These are phyloP conservation scores for Drosophila truncata DNA, from an alignment of 1,140 invertebrate species.

Conservation along the genomic window DNA sequence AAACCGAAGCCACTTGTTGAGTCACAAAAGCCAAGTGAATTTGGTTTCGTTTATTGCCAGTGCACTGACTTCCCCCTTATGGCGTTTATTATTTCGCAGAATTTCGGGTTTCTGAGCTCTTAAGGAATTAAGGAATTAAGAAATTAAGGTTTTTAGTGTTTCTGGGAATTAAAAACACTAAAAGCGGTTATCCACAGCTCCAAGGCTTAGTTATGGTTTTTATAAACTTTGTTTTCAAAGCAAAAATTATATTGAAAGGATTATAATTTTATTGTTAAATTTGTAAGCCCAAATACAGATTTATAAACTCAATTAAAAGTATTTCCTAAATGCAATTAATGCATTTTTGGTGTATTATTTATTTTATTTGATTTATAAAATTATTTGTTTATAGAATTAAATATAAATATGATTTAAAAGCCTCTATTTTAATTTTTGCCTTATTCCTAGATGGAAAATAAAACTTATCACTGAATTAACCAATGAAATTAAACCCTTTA, in stretches of 20 bases:
- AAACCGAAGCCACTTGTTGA: conserved; percentile 15
- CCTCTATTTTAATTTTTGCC: no score
- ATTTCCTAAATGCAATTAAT: no score
- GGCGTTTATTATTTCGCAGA: not conserved
- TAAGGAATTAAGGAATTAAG: not conserved
- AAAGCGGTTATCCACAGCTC: not conserved
- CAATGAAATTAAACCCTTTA: not conserved
- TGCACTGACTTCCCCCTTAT: not conserved
- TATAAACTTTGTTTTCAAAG: not conserved
- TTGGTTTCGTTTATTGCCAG: not conserved
- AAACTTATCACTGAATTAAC: no score
- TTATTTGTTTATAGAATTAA: no score
- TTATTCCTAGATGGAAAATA: not conserved
- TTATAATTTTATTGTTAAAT: no score
- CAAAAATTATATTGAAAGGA: no score
- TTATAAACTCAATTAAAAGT: no score
- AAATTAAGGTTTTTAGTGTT: not conserved
- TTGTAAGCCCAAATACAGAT: no score
- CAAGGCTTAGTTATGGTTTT: not conserved
- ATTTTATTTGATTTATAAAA: not conserved
- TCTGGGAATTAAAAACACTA: not conserved
- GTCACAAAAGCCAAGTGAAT: not conserved
- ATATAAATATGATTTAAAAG: not conserved
- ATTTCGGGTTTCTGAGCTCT: not conserved
- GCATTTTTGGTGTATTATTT: not conserved